phyloP scores from a whole-genome alignment of 2,113 vertebrate genomes.

The Megaceryle torquata region DNA sequence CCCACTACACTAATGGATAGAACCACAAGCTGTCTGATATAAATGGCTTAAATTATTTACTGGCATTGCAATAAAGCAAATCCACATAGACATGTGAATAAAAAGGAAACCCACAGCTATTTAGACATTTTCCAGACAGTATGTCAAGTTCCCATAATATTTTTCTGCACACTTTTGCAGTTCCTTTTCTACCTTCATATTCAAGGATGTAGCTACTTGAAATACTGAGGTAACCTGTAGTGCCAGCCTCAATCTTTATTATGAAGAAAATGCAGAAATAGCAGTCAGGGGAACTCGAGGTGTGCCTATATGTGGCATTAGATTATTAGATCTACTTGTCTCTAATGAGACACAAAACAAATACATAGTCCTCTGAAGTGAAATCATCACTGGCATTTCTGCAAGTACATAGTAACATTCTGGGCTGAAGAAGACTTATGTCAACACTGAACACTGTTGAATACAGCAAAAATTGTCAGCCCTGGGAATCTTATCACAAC shows the following conservation, averaged over 20 bases:
- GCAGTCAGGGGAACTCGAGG: not conserved
- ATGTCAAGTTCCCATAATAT: constrained; percentile 26
- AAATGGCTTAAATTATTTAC: constrained; percentile 48
- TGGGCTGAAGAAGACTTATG: not conserved
- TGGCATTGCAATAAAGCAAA: constrained; percentile 51
- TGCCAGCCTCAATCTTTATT: not conserved
- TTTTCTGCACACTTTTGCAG: not conserved
- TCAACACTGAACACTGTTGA: not conserved
- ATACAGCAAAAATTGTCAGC: not conserved
- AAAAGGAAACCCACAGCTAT: constrained; percentile 46
- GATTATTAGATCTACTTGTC: not conserved
- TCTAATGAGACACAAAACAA: not conserved
- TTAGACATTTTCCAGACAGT: constrained; percentile 45
- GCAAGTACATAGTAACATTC: not conserved
- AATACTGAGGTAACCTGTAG: not conserved
- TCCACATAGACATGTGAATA: not conserved
- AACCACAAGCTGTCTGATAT: constrained; percentile 8
- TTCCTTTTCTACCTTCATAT: not conserved
- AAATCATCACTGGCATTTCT: not conserved
- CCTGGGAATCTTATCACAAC: not conserved
- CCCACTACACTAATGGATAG: not conserved
- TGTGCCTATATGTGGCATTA: fast-evolving
- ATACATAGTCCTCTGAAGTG: not conserved
- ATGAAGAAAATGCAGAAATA: not conserved
- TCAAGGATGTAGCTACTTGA: not conserved